Evolutionary conservation across 2,797 vertebrate species (phyloP), one percentile per base, ranked within the genome.

Genomic region (Philypnodon macrostomus): DNA sequence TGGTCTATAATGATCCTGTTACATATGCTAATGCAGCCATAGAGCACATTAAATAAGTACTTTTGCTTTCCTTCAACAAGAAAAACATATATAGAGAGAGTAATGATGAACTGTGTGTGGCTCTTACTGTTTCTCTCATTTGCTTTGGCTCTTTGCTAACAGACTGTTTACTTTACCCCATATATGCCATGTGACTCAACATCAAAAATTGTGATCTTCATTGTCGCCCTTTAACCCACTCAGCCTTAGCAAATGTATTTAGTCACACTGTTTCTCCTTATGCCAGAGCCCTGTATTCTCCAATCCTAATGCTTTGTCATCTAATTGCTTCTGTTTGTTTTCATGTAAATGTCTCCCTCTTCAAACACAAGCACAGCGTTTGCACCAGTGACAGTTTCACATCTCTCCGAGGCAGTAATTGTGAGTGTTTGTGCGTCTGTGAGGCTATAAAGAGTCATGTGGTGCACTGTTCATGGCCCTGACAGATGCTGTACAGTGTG

Each of bases 401-500:
- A 0, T 35, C 6, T 67, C 53, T 65, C 45, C 4, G 41, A 40
- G 32, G 46, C 21, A 11, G 8, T 40, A 9, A 38, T 40, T 23
- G 5, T 13, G 33, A 30, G 38, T 53, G 38, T 33, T 32, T 19
- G 32, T 50, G 34, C 35, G 24, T 50, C 57, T 13, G 11, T 19
- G 57, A 50, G 15, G 47, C 53, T 47, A 51, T 70, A 75, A 77
- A 76, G 70, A 56, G 53, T 68, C 65, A 24, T 57, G 58, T 55
- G 65, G 49, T 54, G 34, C 63, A 24, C 51, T 61, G 70, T 57
- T 16, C 30, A 6, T 27, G 29, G 60, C 60, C 50, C 42, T 56
- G 73, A 62, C 70, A 66, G 75, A 75, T 68, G 73, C 63, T 77
- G 67, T n/a, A n/a, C n/a, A n/a, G n/a, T n/a, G n/a, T n/a, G n/a